phyloP scores from a whole-genome alignment of 2,888 invertebrate genomes.

The Abrostola triplasia region DNA sequence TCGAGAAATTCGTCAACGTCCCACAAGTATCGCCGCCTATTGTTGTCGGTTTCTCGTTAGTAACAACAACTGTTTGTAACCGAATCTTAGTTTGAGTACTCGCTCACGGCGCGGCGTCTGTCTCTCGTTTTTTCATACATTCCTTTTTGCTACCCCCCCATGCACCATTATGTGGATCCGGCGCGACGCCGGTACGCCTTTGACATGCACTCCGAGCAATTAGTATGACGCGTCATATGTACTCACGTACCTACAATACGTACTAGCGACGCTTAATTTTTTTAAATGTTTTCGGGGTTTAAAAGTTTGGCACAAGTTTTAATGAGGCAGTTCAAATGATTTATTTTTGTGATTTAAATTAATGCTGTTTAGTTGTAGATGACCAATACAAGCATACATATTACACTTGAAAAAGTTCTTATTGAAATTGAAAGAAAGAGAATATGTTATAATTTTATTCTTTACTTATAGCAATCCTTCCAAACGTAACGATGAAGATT shows the following conservation, averaged over 20 bases:
- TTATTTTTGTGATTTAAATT: too few relatives aligned
- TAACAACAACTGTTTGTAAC: constrained; percentile 74
- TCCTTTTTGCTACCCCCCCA: constrained; percentile 79
- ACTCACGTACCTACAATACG: constrained; percentile 53
- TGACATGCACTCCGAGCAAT: constrained; percentile 87
- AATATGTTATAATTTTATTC: too few relatives aligned
- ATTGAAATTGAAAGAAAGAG: too few relatives aligned
- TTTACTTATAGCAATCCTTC: too few relatives aligned
- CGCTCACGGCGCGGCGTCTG: constrained; percentile 72
- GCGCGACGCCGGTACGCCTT: constrained; percentile 86
- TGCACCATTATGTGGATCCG: constrained; percentile 86
- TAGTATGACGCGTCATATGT: constrained; percentile 79
- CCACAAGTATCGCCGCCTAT: constrained; percentile 47
- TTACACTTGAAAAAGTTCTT: too few relatives aligned
- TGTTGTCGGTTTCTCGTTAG: constrained; percentile 69
- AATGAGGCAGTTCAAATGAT: background rate
- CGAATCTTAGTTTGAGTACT: constrained; percentile 78
- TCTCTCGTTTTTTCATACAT: constrained; percentile 80
- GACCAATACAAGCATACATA: too few relatives aligned
- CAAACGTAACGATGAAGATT: too few relatives aligned
- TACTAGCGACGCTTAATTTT: constrained; percentile 49
- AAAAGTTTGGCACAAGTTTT: constrained; percentile 1
- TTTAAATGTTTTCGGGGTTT: constrained; percentile 52
- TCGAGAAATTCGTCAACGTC: constrained; percentile 34
- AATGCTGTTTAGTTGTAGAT: too few relatives aligned